Conservation (phyloP, 1,140 invertebrate species). For the Caenorhabditis inopinata region DNA sequence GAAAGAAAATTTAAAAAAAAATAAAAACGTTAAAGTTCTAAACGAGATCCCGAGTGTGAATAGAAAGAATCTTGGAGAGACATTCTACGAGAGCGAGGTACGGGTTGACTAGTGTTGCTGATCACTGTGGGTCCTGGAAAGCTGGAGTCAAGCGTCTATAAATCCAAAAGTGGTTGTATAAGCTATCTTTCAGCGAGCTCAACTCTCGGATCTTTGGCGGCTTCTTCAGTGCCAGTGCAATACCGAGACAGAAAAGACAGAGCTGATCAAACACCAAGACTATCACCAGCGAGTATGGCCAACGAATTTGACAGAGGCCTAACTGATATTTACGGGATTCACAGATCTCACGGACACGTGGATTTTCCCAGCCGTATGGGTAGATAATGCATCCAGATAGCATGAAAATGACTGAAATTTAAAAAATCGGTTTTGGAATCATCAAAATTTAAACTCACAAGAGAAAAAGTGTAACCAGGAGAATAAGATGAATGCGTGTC, state of each 20-base stretch:
- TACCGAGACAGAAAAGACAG: conserved; percentile 84
- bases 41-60: conserved; percentile 19
- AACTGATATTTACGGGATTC: conserved; percentile 77
- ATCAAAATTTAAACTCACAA: conserved; percentile 34
- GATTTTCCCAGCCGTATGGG: conserved; percentile 86
- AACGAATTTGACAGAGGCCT: conserved; percentile 83
- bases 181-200: background rate
- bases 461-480: conserved; percentile 50
- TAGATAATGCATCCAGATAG: conserved; percentile 82
- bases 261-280: conserved; percentile 86
- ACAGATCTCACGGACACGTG: conserved; percentile 80
- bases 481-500: conserved; percentile 35
- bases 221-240: conserved; percentile 81
- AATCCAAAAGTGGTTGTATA: too few species aligned
- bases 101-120: conserved; percentile 14
- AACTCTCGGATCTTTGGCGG: conserved; percentile 68
- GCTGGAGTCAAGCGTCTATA: too few species aligned
- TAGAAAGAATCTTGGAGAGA: conserved; percentile 27
- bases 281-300: conserved; percentile 89
- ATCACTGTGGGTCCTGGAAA: conserved; percentile 14
- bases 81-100: conserved; percentile 26
- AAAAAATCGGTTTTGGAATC: background rate
- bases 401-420: conserved; percentile 76
- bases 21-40: background rate
- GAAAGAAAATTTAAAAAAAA: background rate